Evolutionary conservation across 2,888 invertebrate genomes (phyloP), one percentile per base, ranked within the genome.

Genomic region (Clistopyga incitator): DNA sequence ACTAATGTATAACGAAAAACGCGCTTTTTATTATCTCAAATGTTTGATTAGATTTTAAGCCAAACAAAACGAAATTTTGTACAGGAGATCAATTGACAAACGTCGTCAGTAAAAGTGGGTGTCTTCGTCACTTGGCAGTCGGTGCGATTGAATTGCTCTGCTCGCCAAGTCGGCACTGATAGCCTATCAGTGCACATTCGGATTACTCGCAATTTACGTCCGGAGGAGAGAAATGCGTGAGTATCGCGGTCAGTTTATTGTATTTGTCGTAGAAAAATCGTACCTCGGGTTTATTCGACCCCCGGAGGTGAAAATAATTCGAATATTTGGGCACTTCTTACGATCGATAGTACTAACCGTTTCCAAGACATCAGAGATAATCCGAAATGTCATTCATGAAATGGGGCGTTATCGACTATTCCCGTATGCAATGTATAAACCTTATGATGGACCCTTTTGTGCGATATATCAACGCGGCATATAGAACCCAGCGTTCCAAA

Each of bases 261-360:
- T 18, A 20, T 47, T 50, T 25, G 42, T 47, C 50, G 45, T n/a
- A n/a, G n/a, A 3, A 15, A 71, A 67, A 34, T 29, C 20, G 20
- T 20, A 42, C 13, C 2, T 23, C 13, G 45, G 6, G 50, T 6
- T 72, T 38, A 29, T 20, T 47, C 4, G 42, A 67, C 11, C 13
- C 10, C 18, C 6, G 10, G 11, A 23, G 47, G 15, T 23, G 11
- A 70, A 18, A 78, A 78, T 78, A 70, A 68, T 76, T 78, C 82
- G 71, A 78, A 72, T 65, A 29, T 65, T 64, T 4, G 29, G 54
- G 47, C 54, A 54, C 54, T 77, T 75, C 80, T 86, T 72, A 76
- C 88, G 91, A 90, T 90, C 90, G 89, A 90, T 90, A 90, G 86
- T 87, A 89, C 89, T 87, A 89, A 87, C 90, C 87, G 86, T 89